Percentiles rank a stretch among this genome's conserved stretches.
phyloP scores from a whole-genome alignment of 2,797 vertebrate genomes.

The Argya squamiceps region DNA sequence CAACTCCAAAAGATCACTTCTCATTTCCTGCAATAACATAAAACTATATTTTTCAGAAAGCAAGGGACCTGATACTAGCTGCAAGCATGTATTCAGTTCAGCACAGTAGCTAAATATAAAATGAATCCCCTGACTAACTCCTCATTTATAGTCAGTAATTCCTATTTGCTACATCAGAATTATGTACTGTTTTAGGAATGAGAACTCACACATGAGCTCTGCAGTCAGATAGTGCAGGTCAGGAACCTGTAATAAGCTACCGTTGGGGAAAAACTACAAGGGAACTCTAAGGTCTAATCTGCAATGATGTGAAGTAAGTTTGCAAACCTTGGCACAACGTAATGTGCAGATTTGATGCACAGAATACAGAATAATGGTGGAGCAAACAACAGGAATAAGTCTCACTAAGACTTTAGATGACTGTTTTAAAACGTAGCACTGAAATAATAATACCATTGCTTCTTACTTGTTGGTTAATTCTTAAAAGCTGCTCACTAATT shows the following conservation, averaged over 20 bases:
- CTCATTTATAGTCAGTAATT: background rate
- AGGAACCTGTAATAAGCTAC: background rate
- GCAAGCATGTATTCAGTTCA: background rate
- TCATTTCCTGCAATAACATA: background rate
- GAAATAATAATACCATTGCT: background rate
- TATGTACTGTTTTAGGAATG: background rate
- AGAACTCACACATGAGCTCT: background rate
- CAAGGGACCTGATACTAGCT: background rate
- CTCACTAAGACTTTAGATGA: background rate
- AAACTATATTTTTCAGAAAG: background rate
- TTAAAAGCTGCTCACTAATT: background rate
- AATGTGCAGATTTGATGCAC: background rate
- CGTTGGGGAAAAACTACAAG: background rate
- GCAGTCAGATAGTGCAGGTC: background rate
- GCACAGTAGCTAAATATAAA: background rate
- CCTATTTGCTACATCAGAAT: background rate
- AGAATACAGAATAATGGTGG: background rate
- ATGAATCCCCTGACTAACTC: background rate
- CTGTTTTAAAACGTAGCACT: background rate
- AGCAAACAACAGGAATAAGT: background rate
- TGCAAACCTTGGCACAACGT: background rate
- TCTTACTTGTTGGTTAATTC: background rate
- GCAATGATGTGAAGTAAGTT: background rate
- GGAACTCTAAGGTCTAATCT: background rate
- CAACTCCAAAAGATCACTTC: background rate